Evolutionary conservation across 1,140 invertebrate species (phyloP), one percentile per base, ranked within the genome.

Genomic region (Telenomus remus): DNA sequence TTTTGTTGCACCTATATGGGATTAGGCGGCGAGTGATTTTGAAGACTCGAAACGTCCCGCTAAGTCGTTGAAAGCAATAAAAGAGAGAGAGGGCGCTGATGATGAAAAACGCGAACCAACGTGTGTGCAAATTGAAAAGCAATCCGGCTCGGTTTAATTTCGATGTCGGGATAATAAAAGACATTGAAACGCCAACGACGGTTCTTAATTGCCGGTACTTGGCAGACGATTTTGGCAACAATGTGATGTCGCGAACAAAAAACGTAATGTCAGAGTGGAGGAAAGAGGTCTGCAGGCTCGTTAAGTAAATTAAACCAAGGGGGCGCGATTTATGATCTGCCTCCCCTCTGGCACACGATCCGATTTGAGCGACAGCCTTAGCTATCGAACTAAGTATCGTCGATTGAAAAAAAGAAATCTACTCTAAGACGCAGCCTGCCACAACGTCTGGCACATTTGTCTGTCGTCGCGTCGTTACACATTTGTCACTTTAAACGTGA

Each of bases 361-460:
- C 51, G 35, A 15, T 49, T 68, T 75, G 60, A 59, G 42, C 54
- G 59, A 60, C 53, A 72, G 42, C 59, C 44, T 50, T 50, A 70
- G 49, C 43, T 2, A 70, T 55, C 66, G 51, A 60, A 43, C 50
- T 34, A 12, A 14, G n/a, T 34, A 64, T 61, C 57, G 54, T 27
- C 35, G 16, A 27, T 27, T 1, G 6, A 27, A 27, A 27, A 27
- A 27, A 27, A 64, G 13, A 46, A 56, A 54, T 57, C 59, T 54
- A 54, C 47, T 54, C 13, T 35, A 16, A 15, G 19, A 27, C 6
- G 19, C 19, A n/a, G n/a, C n/a, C 54, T 72, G 60, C 59, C 69
- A 46, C 44, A 51, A 15, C 46, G 68, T 57, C 68, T 71, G 59
- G 68, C 68, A 57, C 59, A 71, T 71, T 72, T 57, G 44, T 56